Percentiles rank a stretch among this genome's conserved stretches.
Evolutionary conservation across 1,140 invertebrate genomes (phyloP).

Genomic region (Asbolus verrucosus): DNA sequence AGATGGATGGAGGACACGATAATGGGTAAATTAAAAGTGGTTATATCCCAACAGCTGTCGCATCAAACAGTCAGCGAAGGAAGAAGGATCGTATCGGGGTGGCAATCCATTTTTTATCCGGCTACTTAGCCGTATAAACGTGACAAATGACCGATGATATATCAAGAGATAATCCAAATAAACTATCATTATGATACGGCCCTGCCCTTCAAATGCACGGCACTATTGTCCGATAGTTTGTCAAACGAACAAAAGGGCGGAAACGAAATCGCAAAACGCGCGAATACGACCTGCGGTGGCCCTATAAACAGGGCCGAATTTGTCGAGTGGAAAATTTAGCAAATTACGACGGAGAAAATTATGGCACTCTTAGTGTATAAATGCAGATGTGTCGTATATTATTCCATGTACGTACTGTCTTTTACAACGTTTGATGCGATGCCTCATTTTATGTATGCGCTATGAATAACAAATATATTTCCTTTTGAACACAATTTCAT

Average conservation of each 20-base stretch:
- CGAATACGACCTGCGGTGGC: neutral
- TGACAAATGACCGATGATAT: conserved; percentile 45
- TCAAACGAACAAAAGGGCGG: conserved; percentile 36
- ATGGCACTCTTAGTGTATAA: neutral
- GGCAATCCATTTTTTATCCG: conserved; percentile 43
- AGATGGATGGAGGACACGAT: conserved; percentile 10
- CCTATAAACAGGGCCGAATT: conserved; percentile 3
- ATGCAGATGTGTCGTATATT: conserved; percentile 37
- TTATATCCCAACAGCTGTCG: conserved; percentile 29
- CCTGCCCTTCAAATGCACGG: conserved; percentile 20
- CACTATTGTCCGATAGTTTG: conserved; percentile 39
- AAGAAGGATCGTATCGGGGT: conserved; percentile 35
- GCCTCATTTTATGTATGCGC: conserved; percentile 48
- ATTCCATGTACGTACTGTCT: conserved; percentile 41
- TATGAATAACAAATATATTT: conserved; percentile 49
- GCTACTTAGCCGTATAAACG: conserved; percentile 39
- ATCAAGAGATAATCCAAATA: conserved; percentile 48
- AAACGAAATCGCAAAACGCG: conserved; percentile 4
- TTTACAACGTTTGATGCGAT: conserved; percentile 45
- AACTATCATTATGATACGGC: conserved; percentile 41
- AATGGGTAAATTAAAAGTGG: conserved; percentile 38
- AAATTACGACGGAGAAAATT: conserved; percentile 22
- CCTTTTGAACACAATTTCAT: conserved; percentile 48
- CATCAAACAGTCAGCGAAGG: conserved; percentile 28
- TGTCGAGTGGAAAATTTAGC: too few species aligned